Conservation (phyloP, 2,113 vertebrate species). For the Ellobius talpinus region DNA sequence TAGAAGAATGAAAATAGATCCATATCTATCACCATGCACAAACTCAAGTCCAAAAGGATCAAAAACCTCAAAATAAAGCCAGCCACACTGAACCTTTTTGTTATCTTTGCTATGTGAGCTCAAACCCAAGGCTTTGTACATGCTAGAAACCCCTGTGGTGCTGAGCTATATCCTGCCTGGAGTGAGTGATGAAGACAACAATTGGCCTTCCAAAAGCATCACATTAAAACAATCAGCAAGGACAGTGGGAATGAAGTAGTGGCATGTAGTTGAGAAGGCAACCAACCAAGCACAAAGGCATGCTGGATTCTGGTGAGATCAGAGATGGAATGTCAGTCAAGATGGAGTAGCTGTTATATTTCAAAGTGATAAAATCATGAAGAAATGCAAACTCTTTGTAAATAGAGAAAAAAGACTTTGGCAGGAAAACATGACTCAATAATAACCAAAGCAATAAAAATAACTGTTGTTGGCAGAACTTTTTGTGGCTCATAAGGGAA, state of each 20-base stretch:
- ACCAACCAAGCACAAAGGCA: not conserved
- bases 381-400: not conserved
- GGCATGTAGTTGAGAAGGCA: not conserved
- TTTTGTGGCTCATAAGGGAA: not conserved
- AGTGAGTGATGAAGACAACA: not conserved
- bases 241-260: not conserved
- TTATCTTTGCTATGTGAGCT: not conserved
- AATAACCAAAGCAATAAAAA: constrained; percentile 13
- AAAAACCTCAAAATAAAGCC: too few relatives aligned
- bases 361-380: constrained; percentile 33
- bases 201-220: not conserved
- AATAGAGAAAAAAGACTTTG: not conserved
- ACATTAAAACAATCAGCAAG: not conserved
- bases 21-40: too few relatives aligned
- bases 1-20: too few relatives aligned
- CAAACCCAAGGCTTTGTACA: not conserved
- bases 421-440: not conserved
- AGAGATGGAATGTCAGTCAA: not conserved
- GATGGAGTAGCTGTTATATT: not conserved
- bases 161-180: not conserved
- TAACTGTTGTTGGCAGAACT: not conserved
- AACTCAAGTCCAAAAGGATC: too few relatives aligned
- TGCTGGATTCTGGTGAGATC: not conserved
- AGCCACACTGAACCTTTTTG: too few relatives aligned
- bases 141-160: not conserved